Conservation (phyloP, 1,140 invertebrate genomes). For the Brachionus asplanchnoidis region DNA sequence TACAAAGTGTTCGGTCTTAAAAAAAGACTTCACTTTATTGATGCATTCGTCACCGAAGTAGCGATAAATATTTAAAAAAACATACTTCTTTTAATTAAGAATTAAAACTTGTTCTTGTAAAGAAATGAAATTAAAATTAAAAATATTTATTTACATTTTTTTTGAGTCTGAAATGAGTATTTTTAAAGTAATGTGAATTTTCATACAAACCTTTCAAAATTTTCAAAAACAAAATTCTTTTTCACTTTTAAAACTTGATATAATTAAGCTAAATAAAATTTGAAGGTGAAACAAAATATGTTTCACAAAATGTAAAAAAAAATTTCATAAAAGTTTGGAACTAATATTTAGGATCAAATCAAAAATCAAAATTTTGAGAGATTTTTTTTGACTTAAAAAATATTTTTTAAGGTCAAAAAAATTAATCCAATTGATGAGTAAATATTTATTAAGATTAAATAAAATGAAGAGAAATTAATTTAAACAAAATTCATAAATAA, state of each 20-base stretch:
- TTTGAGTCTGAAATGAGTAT: neutral
- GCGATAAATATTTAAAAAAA: neutral
- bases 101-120: neutral
- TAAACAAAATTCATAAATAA: neutral
- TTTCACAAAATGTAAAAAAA: too few species aligned
- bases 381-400: neutral
- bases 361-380: too few species aligned
- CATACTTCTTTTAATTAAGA: too few species aligned
- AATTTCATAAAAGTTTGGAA: too few species aligned
- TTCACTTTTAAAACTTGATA: neutral
- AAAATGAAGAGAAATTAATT: neutral
- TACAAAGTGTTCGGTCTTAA: neutral
- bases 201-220: neutral
- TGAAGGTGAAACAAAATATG: too few species aligned
- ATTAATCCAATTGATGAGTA: neutral
- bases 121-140: neutral
- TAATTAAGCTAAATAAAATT: too few species aligned
- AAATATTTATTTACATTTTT: neutral
- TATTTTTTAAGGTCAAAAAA: neutral
- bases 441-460: neutral
- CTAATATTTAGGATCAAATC: too few species aligned
- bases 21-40: neutral
- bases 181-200: neutral
- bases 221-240: neutral
- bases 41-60: neutral